Conservation (phyloP, 2,797 vertebrate species). For the Ptychobarbus kaznakovi region DNA sequence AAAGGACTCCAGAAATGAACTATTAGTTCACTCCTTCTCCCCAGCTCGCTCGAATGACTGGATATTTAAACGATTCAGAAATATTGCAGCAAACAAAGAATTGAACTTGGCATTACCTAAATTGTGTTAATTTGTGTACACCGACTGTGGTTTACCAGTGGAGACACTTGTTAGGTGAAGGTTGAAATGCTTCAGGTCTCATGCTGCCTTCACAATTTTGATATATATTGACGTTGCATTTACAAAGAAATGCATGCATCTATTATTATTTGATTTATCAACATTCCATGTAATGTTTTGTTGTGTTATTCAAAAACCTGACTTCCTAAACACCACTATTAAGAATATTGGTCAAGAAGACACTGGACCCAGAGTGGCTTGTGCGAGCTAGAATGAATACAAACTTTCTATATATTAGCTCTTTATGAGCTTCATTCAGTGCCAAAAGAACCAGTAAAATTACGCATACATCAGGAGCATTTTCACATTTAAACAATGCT, state of each 20-base stretch:
- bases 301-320: constrained; percentile 9
- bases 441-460: background rate
- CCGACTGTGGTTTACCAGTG: constrained; percentile 62
- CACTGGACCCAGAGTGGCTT: background rate
- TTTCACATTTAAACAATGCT: background rate
- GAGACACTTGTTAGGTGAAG: constrained; percentile 58
- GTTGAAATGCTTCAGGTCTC: constrained; percentile 48
- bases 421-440: background rate
- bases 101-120: constrained; percentile 78
- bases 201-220: background rate
- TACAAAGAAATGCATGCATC: background rate
- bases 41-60: constrained; percentile 60
- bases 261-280: constrained; percentile 24
- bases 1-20: constrained; percentile 70
- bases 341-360: background rate
- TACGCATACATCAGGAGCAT: background rate
- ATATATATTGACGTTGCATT: background rate
- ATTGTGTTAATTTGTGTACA: constrained; percentile 73
- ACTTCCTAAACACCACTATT: background rate
- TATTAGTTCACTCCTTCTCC: constrained; percentile 63
- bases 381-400: background rate
- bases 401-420: background rate
- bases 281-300: constrained; percentile 12
- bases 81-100: constrained; percentile 68
- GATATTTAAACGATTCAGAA: constrained; percentile 71